These are phyloP conservation scores for Dryomyza anilis DNA, from an alignment of 2,888 invertebrate species.

Conservation along the genomic window DNA sequence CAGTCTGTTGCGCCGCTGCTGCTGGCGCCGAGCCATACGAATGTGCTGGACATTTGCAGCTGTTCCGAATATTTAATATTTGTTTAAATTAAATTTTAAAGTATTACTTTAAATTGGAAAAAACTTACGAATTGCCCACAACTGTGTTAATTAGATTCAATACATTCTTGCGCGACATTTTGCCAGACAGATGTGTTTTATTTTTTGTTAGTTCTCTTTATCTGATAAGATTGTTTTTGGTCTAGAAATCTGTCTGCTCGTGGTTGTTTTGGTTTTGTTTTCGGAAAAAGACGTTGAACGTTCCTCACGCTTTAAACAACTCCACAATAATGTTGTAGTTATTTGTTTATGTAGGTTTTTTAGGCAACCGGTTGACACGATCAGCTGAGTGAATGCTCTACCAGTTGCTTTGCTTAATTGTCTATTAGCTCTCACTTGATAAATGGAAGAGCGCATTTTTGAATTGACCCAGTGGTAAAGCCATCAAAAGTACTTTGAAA, in stretches of 20 bases:
- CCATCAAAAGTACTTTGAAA: too few relatives aligned
- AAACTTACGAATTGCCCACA: slow-evolving; percentile 71
- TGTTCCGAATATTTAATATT: slow-evolving; percentile 46
- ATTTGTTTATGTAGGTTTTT: background rate
- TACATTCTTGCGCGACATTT: slow-evolving; percentile 64
- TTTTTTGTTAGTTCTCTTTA: slow-evolving; percentile 7
- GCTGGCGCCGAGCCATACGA: slow-evolving; percentile 62
- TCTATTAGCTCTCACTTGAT: too few relatives aligned
- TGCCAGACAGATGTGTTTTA: slow-evolving; percentile 41
- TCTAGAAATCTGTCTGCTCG: background rate
- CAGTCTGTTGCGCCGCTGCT: slow-evolving; percentile 60
- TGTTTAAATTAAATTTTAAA: background rate
- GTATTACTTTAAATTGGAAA: background rate
- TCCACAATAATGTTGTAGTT: background rate
- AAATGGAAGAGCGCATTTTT: too few relatives aligned
- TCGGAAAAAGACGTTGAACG: too few relatives aligned
- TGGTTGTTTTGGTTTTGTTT: background rate
- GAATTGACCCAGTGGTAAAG: too few relatives aligned
- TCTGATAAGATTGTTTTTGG: background rate
- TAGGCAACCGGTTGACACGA: background rate
- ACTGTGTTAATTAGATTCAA: slow-evolving; percentile 71
- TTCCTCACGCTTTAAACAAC: too few relatives aligned
- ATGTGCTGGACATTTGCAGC: slow-evolving; percentile 80
- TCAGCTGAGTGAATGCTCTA: too few relatives aligned
- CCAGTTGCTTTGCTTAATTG: too few relatives aligned